Conservation (phyloP, 2,113 vertebrate genomes). For the Origma solitaria region DNA sequence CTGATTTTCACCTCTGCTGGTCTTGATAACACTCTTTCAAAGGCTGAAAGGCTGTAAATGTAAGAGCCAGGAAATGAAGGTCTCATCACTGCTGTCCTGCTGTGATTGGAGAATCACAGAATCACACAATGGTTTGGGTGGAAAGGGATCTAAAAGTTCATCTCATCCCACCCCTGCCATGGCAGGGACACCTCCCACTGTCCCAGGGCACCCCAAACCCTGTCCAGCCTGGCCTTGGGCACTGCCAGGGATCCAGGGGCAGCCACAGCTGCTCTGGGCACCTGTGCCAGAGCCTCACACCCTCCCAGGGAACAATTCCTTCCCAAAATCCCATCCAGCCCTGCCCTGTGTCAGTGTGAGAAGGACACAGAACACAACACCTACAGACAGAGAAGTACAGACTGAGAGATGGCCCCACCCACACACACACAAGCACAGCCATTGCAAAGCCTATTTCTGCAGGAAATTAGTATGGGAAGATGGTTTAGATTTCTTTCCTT, state of each 20-base stretch:
- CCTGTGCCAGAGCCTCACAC: not conserved
- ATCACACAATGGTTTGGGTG: not conserved
- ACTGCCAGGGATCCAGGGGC: not conserved
- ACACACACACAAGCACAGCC: not conserved
- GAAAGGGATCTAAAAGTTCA: not conserved
- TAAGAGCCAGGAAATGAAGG: not conserved
- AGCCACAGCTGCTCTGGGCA: not conserved
- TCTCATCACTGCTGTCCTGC: not conserved
- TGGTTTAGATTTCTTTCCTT: not conserved
- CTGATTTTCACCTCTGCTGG: not conserved
- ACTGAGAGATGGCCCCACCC: not conserved
- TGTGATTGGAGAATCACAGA: not conserved
- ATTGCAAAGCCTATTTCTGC: not conserved
- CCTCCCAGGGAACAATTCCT: not conserved
- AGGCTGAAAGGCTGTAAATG: not conserved
- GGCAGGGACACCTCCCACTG: not conserved
- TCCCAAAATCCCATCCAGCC: no score
- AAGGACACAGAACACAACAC: not conserved
- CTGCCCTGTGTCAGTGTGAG: not conserved
- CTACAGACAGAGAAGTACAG: not conserved
- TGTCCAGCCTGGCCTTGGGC: rapidly evolving
- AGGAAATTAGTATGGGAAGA: not conserved
- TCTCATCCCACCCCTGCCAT: not conserved
- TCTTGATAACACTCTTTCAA: not conserved
- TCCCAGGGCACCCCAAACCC: rapidly evolving